A percentile compares a stretch with the other conserved stretches of the same genome.
Conservation (phyloP, 2,113 vertebrate genomes). For the Scomber japonicus region DNA sequence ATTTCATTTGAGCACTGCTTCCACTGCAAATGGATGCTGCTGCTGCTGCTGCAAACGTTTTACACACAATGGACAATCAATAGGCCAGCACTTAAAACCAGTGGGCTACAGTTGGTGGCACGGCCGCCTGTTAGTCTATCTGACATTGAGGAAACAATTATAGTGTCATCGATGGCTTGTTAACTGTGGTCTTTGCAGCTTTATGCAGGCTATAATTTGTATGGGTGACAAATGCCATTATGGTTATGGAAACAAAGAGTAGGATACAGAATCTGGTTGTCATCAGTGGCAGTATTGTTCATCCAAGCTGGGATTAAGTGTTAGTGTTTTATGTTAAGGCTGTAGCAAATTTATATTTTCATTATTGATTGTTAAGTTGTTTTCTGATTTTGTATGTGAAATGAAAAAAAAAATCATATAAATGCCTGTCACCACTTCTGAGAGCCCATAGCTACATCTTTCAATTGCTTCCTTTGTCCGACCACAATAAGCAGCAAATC, state of each 20-base stretch:
- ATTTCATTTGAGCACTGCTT: slow-evolving; percentile 18
- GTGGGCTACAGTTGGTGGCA: slow-evolving; percentile 40
- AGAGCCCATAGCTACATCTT: no score
- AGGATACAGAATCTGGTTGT: background rate
- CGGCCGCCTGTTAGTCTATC: slow-evolving; percentile 36
- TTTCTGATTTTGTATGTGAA: background rate
- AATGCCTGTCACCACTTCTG: no score
- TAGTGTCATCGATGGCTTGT: slow-evolving; percentile 53
- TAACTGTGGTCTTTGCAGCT: slow-evolving; percentile 45
- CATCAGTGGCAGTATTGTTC: background rate
- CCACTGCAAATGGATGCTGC: slow-evolving; percentile 19
- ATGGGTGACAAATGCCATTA: slow-evolving; percentile 25
- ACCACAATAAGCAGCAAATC: no score
- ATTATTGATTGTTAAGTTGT: background rate
- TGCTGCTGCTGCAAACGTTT: slow-evolving; percentile 33
- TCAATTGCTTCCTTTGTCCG: no score
- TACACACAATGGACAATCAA: slow-evolving; percentile 58
- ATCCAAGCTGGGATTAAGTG: background rate
- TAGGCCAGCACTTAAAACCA: slow-evolving; percentile 60
- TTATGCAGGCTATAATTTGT: slow-evolving; percentile 29
- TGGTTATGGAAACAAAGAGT: slow-evolving; percentile 2
- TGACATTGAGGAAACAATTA: slow-evolving; percentile 61
- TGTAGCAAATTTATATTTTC: background rate
- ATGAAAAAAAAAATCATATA: background rate
- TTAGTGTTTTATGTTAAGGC: background rate